phyloP scores from a whole-genome alignment of 1,140 invertebrate species.

The Philaenus spumarius region DNA sequence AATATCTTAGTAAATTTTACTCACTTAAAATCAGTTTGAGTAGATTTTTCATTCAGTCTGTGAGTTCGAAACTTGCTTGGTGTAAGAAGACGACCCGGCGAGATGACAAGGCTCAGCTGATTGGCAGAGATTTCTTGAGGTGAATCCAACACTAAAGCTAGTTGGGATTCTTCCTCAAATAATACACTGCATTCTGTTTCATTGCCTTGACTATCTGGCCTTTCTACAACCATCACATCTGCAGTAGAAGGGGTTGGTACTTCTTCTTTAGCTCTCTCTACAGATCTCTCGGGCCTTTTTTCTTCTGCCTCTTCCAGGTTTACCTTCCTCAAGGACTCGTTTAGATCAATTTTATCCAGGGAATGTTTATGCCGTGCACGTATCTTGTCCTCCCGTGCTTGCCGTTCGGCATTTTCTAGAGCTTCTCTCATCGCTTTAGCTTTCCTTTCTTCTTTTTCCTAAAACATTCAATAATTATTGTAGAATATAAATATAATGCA shows the following conservation, averaged over 20 bases:
- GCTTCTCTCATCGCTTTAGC: conserved; percentile 52
- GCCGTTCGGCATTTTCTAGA: conserved; percentile 52
- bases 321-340: too few relatives aligned
- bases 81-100: conserved; percentile 26
- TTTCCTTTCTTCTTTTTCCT: conserved; percentile 51
- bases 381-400: conserved; percentile 46
- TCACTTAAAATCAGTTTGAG: conserved; percentile 53
- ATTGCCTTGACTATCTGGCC: too few relatives aligned
- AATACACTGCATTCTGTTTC: too few relatives aligned
- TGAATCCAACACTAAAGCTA: neutral
- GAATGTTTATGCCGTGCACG: conserved; percentile 18
- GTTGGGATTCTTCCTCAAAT: too few relatives aligned
- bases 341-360: neutral
- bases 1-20: too few relatives aligned
- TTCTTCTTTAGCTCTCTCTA: too few relatives aligned
- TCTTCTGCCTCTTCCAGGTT: too few relatives aligned
- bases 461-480: too few relatives aligned
- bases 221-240: too few relatives aligned
- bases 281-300: too few relatives aligned
- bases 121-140: conserved; percentile 19
- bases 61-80: conserved; percentile 25
- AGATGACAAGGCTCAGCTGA: conserved; percentile 26
- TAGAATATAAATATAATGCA: too few relatives aligned
- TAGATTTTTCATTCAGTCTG: conserved; percentile 46
- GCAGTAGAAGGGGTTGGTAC: too few relatives aligned